Evolutionary conservation across 2,113 vertebrate species (phyloP).

Genomic region (Plectropomus leopardus): DNA sequence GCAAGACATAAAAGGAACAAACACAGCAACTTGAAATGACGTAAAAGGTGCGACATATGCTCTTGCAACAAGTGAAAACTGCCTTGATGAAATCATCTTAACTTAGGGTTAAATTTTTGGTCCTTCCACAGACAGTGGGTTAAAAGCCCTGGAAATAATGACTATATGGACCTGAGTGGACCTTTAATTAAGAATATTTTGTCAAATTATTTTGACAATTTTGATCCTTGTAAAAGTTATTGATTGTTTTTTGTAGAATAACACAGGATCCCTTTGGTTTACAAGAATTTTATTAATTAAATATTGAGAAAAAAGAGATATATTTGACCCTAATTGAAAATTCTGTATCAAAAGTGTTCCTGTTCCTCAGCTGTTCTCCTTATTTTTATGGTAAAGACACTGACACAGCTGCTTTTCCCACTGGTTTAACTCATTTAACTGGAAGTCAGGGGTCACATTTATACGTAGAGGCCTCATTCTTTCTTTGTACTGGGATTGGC

Average conservation of each 20-base stretch:
- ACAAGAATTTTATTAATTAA: not conserved
- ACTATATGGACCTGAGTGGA: not conserved
- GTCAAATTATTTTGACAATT: not conserved
- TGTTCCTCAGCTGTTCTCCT: not conserved
- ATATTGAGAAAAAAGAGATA: not conserved
- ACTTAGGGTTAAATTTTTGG: not conserved
- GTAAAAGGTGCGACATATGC: not conserved
- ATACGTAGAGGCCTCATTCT: conserved; percentile 30
- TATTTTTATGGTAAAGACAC: not conserved
- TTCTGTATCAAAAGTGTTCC: not conserved
- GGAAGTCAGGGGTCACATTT: conserved; percentile 45
- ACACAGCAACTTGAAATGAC: not conserved
- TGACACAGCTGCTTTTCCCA: not conserved
- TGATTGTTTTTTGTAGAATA: too few relatives aligned
- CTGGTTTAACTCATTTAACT: not conserved
- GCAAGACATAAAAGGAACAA: conserved; percentile 25
- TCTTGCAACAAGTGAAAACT: not conserved
- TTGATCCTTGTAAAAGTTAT: too few relatives aligned
- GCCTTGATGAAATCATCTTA: not conserved
- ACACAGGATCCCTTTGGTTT: not conserved
- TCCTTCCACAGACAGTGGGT: not conserved
- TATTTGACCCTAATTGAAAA: not conserved
- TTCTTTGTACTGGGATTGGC: conserved; percentile 26
- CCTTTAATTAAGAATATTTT: not conserved
- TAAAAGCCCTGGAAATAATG: not conserved